Evolutionary conservation across 53 echinoderm and acorn worm genomes (phyloP).

Genomic region (Hippasteria phrygiana): DNA sequence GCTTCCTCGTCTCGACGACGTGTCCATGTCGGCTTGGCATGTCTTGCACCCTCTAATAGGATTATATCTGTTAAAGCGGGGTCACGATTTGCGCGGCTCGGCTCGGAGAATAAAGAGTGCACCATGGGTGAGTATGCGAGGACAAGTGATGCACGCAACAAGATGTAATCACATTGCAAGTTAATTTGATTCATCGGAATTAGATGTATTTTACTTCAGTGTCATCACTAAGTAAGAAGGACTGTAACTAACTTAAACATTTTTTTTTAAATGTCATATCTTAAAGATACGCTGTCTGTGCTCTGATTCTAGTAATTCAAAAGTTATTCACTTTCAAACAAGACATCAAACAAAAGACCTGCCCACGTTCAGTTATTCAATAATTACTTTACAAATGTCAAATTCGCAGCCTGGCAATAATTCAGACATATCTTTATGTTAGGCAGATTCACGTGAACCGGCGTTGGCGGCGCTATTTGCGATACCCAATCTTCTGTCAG

Average conservation of each 20-base stretch:
- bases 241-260: no score
- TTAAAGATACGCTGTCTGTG: no score
- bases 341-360: no score
- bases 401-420: no score
- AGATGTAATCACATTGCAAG: background rate
- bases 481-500: no score
- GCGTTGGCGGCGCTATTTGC: no score
- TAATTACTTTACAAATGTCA: no score
- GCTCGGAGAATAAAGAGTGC: constrained; percentile 25
- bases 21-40: constrained; percentile 19
- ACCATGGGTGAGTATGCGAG: constrained; percentile 29
- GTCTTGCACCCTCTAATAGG: constrained; percentile 38
- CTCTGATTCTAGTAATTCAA: no score
- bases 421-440: no score
- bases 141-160: constrained; percentile 5
- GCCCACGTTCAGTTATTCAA: no score
- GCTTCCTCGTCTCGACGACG: constrained; percentile 23
- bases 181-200: background rate
- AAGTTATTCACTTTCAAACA: no score
- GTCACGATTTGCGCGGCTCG: constrained; percentile 10
- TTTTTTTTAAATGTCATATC: background rate
- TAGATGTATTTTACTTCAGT: constrained; percentile 2
- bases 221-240: background rate
- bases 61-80: constrained; percentile 50
- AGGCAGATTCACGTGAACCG: no score